These are phyloP conservation scores for Spodoptera exigua DNA, from an alignment of 2,888 invertebrate species.

Conservation along the genomic window DNA sequence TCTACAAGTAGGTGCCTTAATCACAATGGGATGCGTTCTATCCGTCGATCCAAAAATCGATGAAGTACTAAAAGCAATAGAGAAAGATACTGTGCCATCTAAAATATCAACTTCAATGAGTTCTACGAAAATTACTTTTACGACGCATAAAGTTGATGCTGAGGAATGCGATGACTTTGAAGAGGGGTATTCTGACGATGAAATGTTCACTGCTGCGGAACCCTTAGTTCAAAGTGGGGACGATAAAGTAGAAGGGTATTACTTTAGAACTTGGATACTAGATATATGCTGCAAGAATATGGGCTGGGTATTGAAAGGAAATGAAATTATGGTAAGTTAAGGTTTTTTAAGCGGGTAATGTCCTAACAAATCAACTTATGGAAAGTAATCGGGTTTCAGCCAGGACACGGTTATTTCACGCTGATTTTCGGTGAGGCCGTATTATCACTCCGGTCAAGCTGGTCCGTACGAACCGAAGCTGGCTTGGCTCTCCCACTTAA, in stretches of 20 bases:
- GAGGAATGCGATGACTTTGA: slow-evolving; percentile 83
- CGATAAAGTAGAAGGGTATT: slow-evolving; percentile 60
- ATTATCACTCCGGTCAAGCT: no score
- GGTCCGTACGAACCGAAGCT: no score
- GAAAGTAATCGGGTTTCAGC: no score
- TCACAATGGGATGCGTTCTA: slow-evolving; percentile 92
- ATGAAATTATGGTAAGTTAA: slow-evolving; percentile 72
- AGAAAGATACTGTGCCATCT: slow-evolving; percentile 75
- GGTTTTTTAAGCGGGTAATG: no score
- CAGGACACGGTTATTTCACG: no score
- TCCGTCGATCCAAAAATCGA: slow-evolving; percentile 90
- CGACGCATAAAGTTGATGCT: slow-evolving; percentile 57
- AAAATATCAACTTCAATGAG: slow-evolving; percentile 61
- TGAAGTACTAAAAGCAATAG: slow-evolving; percentile 90
- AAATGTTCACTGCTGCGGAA: slow-evolving; percentile 73
- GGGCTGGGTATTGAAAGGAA: slow-evolving; percentile 80
- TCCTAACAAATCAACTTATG: no score
- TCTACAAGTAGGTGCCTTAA: slow-evolving; percentile 92
- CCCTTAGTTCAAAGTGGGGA: slow-evolving; percentile 46
- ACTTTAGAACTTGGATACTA: slow-evolving; percentile 90
- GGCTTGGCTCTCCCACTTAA: no score
- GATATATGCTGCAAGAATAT: slow-evolving; percentile 90
- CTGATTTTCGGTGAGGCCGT: no score
- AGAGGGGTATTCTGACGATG: slow-evolving; percentile 85
- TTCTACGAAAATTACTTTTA: slow-evolving; percentile 49